These are phyloP conservation scores for Sarcophaga peregrina DNA, from an alignment of 1,140 invertebrate species.

Conservation along the genomic window DNA sequence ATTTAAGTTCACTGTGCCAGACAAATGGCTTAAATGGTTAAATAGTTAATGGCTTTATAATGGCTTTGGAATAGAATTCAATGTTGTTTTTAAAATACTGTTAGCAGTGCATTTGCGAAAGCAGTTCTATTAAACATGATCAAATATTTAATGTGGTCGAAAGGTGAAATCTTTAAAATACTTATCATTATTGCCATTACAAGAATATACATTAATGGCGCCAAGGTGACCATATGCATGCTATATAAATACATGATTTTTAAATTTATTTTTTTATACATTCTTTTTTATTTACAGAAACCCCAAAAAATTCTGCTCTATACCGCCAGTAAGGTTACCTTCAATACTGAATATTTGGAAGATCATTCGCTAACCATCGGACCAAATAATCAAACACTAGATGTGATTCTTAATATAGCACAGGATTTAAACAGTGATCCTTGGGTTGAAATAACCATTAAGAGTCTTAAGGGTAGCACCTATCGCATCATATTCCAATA, in stretches of 20 bases:
- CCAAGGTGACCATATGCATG: background rate
- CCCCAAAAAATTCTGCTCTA: background rate
- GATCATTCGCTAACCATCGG: background rate
- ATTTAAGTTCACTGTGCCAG: no score
- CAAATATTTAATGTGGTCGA: background rate
- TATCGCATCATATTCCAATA: constrained; percentile 50
- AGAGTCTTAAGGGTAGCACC: constrained; percentile 41
- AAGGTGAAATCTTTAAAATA: background rate
- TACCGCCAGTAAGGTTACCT: background rate
- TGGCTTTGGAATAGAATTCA: no score
- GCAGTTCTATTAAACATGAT: background rate
- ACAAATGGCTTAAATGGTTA: no score
- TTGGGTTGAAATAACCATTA: constrained; percentile 47
- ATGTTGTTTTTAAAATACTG: no score
- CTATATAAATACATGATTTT: background rate
- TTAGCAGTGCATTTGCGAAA: no score
- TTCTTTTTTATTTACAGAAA: background rate
- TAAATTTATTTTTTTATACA: background rate
- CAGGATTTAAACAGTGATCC: constrained; percentile 46
- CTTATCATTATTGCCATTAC: background rate
- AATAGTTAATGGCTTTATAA: no score
- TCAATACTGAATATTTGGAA: background rate
- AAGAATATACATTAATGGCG: background rate
- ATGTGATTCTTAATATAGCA: constrained; percentile 48
- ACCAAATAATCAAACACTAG: constrained; percentile 20